Evolutionary conservation across 2,888 invertebrate genomes (phyloP), one percentile per base, ranked within the genome.

Genomic region (Megalurothrips usitatus): DNA sequence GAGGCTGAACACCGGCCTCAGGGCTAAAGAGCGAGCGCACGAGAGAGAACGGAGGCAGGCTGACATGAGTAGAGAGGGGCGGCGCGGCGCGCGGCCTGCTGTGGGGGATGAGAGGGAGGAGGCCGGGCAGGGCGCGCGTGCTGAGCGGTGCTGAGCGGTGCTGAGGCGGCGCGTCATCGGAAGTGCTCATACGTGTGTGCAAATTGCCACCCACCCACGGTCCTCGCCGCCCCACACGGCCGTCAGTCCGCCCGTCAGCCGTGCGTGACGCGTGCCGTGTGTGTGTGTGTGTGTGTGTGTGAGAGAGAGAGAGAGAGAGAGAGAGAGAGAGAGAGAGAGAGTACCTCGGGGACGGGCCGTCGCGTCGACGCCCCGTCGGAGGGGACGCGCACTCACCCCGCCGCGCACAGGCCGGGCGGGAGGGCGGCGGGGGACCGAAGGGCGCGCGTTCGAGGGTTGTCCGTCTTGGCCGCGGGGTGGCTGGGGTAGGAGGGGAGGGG

Each of bases 121-220:
- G 58, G 19, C 58, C 17, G 14, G 58, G n/a, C 8, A 11, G 23
- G 1, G n/a, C 68, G 23, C 52, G 52, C 11, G 52, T 11, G 52
- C 14, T 14, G 52, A 52, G 52, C 52, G 14, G 11, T 17, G 8
- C 52, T 3, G 52, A 11, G 52, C 9, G n/a, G 63, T 43, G 34
- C 34, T 43, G 34, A 43, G 3, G 63, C 11, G 1, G 63, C n/a
- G n/a, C 68, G 23, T 68, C 23, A 23, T 68, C 68, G 68, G 68
- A 68, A 68, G 68, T 68, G 68, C 68, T 68, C 68, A 68, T 68
- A 68, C 68, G 68, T 23, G 68, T 68, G 68, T 68, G 68, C 68
- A 68, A 68, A 68, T 68, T 68, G 68, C 68, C 34, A 17, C 52
- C 52, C 14, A 49, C 14, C 14, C 52, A 10, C 19, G 49, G 10